Base-by-base conservation (phyloP, 2,797 vertebrate genomes). In the Helarctos malayanus region DNA sequence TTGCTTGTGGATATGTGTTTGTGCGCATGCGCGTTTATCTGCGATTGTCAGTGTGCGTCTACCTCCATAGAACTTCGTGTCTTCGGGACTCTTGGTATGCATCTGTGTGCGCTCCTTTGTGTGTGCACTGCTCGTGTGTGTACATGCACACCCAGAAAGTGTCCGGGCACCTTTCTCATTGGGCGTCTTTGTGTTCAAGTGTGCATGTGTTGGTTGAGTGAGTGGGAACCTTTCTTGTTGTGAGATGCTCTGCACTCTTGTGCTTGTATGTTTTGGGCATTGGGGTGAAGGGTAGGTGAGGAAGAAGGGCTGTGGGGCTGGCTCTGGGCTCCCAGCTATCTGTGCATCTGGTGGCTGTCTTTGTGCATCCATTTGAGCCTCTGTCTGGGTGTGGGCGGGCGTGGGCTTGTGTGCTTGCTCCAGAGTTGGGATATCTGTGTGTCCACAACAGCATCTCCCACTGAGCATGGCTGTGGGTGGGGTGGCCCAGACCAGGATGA, bases 361-460 rank as follows among this genome's bases (percentile, higher is more conserved):
- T 96, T 97, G 96, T 97, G 95, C 19, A 5, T 89, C 27, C 11
- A 0, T 90, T 80, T 35, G 81, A 83, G 54, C 75, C 87, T 96
- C 78, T 92, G 75, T 87, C 59, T 57, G 90, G 91, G 81, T 71
- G 21, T 23, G 13, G n/a, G 82, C 10, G 3, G 85, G 79, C 5
- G 38, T 95, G 80, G 56, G 91, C 88, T 91, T 13, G 14, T 89
- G 80, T 90, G 88, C 25, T 57, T 52, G 89, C 47, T 89, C 79
- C 49, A 35, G 94, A 90, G 94, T 94, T 90, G 54, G 78, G 85
- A 87, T 97, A 78, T 91, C 68, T 57, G 83, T 93, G 45, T 59
- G 38, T 94, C 89, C 81, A 93, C 49, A 38, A 45, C 59, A 29
- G 91, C 57, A 10, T 78, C 92, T 94, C 88, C 73, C 57, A 94